These are phyloP conservation scores for Pasiphila rectangulata DNA, from an alignment of 2,888 invertebrate genomes.

Conservation along the genomic window DNA sequence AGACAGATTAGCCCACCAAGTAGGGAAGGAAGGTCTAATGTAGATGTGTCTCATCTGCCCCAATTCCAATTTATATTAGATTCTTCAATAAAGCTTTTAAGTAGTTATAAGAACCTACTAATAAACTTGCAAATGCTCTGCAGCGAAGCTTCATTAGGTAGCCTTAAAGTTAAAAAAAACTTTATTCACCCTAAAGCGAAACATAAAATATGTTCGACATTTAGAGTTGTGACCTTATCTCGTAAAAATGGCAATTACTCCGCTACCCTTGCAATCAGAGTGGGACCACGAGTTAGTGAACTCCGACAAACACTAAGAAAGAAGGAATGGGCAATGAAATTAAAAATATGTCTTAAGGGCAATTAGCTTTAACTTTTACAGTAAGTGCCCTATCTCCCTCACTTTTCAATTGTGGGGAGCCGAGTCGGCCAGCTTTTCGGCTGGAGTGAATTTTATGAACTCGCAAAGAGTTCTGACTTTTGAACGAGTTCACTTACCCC, in stretches of 20 bases:
- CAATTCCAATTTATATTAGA: no score
- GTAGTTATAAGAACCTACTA: no score
- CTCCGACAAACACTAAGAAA: constrained; percentile 73
- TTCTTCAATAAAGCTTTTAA: no score
- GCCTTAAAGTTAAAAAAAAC: constrained; percentile 25
- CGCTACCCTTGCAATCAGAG: constrained; percentile 65
- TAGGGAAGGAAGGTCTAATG: no score
- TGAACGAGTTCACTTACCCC: constrained; percentile 59
- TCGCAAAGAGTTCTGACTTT: constrained; percentile 64
- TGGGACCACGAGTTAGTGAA: constrained; percentile 63
- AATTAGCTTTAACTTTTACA: constrained; percentile 82
- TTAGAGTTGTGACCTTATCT: constrained; percentile 76
- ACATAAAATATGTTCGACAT: constrained; percentile 75
- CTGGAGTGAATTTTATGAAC: constrained; percentile 77
- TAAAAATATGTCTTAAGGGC: constrained; percentile 83
- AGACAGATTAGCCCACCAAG: not conserved
- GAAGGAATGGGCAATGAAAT: constrained; percentile 80
- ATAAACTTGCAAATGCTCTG: no score
- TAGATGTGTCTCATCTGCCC: no score
- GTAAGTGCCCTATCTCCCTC: constrained; percentile 77
- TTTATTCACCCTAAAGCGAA: constrained; percentile 42
- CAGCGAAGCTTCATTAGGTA: constrained; percentile 23
- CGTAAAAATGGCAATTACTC: constrained; percentile 76
- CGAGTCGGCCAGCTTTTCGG: constrained; percentile 59
- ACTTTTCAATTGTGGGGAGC: constrained; percentile 78